phyloP scores from a whole-genome alignment of 53 echinoderm and acorn worm genomes.

The Mesocentrotus franciscanus region DNA sequence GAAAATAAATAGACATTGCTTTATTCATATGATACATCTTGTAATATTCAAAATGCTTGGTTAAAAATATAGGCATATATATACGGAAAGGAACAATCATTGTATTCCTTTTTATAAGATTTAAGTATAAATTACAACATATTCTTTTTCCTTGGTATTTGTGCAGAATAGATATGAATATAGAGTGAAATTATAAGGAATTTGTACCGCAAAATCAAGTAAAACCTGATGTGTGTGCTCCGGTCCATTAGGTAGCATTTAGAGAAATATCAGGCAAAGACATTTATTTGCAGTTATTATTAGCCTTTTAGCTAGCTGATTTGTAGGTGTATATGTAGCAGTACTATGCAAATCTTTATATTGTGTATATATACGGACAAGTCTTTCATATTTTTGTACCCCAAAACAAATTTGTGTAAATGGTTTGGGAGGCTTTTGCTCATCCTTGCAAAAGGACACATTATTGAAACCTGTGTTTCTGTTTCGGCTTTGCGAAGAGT shows the following conservation, averaged over 20 bases:
- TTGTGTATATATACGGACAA: neutral
- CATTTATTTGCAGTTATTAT: neutral
- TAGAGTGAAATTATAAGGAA: neutral
- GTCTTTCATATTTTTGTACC: slow-evolving; percentile 27
- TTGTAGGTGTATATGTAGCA: neutral
- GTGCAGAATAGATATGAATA: neutral
- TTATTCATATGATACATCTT: too few species aligned
- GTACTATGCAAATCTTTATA: neutral
- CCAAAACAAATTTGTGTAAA: neutral
- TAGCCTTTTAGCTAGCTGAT: neutral
- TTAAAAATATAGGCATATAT: too few species aligned
- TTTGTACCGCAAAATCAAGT: slow-evolving; percentile 26
- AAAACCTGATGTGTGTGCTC: slow-evolving; percentile 34
- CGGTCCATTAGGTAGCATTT: neutral
- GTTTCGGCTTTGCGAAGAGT: neutral
- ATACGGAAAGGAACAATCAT: too few species aligned
- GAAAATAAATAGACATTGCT: too few species aligned
- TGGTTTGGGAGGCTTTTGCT: neutral
- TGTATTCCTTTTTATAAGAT: too few species aligned
- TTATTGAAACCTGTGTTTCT: neutral
- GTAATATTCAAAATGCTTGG: too few species aligned
- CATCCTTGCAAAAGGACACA: neutral
- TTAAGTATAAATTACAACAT: too few species aligned
- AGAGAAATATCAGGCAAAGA: neutral
- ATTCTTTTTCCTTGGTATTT: too few species aligned